phyloP scores from a whole-genome alignment of 2,888 invertebrate genomes.

The Chymomyza amoena region DNA sequence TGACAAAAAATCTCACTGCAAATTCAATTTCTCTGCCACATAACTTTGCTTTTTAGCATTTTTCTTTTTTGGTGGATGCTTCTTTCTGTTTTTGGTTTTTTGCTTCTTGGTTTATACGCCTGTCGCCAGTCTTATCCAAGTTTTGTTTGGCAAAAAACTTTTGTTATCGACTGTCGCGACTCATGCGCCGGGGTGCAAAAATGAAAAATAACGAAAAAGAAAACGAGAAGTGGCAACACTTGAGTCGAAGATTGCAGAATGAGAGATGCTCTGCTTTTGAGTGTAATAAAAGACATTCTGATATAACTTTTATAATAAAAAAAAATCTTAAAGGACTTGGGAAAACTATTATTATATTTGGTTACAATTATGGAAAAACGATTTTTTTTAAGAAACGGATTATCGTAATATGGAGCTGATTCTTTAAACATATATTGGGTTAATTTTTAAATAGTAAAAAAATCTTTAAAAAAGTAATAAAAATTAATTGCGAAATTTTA shows the following conservation, averaged over 20 bases:
- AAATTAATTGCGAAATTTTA: no score
- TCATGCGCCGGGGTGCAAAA: neutral
- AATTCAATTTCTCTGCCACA: neutral
- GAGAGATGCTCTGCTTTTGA: neutral
- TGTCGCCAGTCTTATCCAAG: slow-evolving; percentile 32
- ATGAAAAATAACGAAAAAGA: slow-evolving; percentile 4
- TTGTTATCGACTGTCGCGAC: slow-evolving; percentile 49
- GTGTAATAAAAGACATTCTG: no score
- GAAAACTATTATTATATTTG: no score
- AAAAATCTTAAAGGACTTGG: no score
- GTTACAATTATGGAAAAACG: no score
- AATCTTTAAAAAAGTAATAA: no score
- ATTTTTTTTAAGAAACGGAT: no score
- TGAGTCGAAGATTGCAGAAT: neutral
- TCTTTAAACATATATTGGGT: no score
- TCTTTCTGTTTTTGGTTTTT: neutral
- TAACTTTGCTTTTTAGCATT: neutral
- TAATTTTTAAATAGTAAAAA: no score
- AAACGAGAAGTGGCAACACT: slow-evolving; percentile 3
- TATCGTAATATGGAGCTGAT: no score
- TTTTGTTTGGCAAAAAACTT: slow-evolving; percentile 44
- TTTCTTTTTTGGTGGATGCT: neutral
- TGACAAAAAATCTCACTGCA: neutral
- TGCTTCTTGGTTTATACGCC: slow-evolving; percentile 3
- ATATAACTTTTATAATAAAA: no score